Conservation (phyloP, 2,113 vertebrate species). For the Syngnathus scovelli region DNA sequence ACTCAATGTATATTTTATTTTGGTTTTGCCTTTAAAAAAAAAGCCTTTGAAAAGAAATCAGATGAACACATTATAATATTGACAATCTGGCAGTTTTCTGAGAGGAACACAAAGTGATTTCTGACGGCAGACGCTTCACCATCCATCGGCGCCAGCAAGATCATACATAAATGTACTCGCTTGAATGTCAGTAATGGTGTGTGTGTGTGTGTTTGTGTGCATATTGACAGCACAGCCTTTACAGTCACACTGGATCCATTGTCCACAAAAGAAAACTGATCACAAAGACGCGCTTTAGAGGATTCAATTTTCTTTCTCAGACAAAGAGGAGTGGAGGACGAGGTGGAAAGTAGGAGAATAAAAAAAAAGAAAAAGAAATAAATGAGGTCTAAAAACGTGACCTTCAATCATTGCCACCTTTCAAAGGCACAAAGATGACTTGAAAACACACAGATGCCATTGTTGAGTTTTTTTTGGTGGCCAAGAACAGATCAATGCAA, state of each 20-base stretch:
- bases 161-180: neutral
- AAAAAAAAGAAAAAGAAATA: constrained; percentile 7
- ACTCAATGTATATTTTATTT: constrained; percentile 11
- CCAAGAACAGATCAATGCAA: constrained; percentile 25
- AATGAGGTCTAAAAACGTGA: constrained; percentile 17
- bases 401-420: constrained; percentile 12
- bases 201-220: constrained; percentile 22
- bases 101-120: neutral
- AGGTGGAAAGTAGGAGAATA: neutral
- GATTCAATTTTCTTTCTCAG: constrained; percentile 10
- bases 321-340: constrained; percentile 11
- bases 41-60: neutral
- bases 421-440: neutral
- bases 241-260: constrained; percentile 29
- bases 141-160: neutral
- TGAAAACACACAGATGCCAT: constrained; percentile 11
- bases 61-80: neutral
- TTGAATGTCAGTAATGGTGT: constrained; percentile 9
- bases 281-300: constrained; percentile 21
- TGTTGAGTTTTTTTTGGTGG: neutral
- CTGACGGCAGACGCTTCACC: neutral
- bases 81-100: neutral
- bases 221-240: constrained; percentile 42
- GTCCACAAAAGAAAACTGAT: constrained; percentile 37
- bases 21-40: neutral